A percentile compares a stretch with the other conserved stretches of the same genome.
These are phyloP conservation scores for Pediacus dermestoides DNA, from an alignment of 2,888 invertebrate genomes.

Conservation along the genomic window DNA sequence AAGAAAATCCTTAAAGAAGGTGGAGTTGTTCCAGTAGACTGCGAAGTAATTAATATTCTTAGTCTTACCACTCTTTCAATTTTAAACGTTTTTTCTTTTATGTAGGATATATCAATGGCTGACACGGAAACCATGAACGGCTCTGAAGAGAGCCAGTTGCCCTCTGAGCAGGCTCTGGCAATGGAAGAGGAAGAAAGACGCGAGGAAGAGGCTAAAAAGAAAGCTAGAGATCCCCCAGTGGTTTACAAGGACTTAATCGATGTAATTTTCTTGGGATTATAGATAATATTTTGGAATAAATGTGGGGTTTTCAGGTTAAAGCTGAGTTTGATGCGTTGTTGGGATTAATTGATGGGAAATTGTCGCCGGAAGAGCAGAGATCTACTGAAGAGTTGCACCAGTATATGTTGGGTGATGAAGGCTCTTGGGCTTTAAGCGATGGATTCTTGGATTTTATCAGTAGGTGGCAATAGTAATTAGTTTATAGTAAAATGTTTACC, in stretches of 20 bases:
- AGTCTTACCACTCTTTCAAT: constrained; percentile 1
- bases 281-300: neutral
- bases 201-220: constrained; percentile 67
- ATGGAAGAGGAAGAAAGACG: constrained; percentile 62
- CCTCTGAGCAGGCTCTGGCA: constrained; percentile 55
- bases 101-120: constrained; percentile 38
- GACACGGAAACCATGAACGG: constrained; percentile 44
- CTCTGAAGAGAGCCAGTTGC: constrained; percentile 46
- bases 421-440: constrained; percentile 89
- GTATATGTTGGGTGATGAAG: constrained; percentile 84
- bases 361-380: constrained; percentile 70
- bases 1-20: constrained; percentile 57
- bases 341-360: constrained; percentile 64
- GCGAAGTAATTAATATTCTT: constrained; percentile 32
- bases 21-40: constrained; percentile 37
- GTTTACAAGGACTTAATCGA: constrained; percentile 69
- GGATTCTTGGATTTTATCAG: constrained; percentile 81
- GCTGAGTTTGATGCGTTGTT: constrained; percentile 72
- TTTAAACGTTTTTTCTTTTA: constrained; percentile 8
- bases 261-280: constrained; percentile 55
- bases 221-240: constrained; percentile 73
- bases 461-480: no score
- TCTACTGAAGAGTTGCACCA: constrained; percentile 81
- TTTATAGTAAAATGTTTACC: no score
- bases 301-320: constrained; percentile 54